A percentile compares a stretch with the other conserved stretches of the same genome.
phyloP scores from a whole-genome alignment of 2,888 invertebrate genomes.

The Nasonovia ribisnigri region DNA sequence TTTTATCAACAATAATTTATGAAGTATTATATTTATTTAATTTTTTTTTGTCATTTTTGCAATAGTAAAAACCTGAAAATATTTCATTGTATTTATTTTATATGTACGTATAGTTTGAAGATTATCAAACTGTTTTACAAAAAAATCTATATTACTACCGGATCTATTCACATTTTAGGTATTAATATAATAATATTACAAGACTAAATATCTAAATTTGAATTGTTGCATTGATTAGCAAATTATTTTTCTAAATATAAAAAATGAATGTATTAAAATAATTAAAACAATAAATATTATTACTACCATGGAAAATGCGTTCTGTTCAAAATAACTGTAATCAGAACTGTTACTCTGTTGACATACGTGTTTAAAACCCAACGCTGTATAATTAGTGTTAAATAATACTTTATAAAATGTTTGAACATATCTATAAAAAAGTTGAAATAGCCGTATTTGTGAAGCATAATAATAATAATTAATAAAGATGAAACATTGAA shows the following conservation, averaged over 20 bases:
- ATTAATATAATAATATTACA: neutral
- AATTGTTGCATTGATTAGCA: neutral
- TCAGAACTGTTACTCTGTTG: neutral
- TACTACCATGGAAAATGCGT: neutral
- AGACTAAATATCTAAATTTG: neutral
- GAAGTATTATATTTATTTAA: neutral
- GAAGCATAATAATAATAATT: neutral
- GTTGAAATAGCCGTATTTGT: neutral
- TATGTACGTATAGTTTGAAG: neutral
- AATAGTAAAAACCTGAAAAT: neutral
- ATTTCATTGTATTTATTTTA: neutral
- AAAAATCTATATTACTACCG: neutral
- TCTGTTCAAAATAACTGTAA: neutral
- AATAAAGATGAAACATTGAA: too few species aligned
- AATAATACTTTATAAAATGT: neutral
- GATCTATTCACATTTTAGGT: too few species aligned
- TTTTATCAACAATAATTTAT: neutral
- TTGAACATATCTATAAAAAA: neutral
- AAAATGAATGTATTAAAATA: neutral
- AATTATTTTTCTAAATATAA: neutral
- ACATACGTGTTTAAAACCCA: neutral
- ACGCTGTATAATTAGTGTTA: neutral
- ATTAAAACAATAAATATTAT: neutral
- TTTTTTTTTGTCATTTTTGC: neutral
- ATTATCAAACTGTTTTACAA: neutral